Conservation (phyloP, 92 coral and sea anemone species). For the Meandrina meandrites region DNA sequence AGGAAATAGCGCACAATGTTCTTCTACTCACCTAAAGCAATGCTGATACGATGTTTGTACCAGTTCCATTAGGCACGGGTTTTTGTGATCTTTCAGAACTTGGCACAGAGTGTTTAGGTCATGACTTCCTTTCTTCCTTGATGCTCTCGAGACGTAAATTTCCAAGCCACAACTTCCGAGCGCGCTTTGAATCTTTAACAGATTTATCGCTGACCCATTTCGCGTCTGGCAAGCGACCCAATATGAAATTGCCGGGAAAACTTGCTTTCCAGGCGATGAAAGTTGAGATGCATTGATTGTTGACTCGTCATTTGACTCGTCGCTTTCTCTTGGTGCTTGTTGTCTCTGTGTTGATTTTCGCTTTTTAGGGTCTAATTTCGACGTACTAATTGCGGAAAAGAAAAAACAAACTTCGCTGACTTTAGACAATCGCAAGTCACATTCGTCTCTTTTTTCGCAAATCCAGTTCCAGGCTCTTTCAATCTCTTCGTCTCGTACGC, state of each 20-base stretch:
- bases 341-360: neutral
- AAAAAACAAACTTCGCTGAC: neutral
- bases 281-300: neutral
- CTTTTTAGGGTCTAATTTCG: neutral
- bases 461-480: slow-evolving; percentile 42
- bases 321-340: neutral
- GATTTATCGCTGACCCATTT: neutral
- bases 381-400: neutral
- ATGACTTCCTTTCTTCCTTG: neutral
- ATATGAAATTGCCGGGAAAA: neutral
- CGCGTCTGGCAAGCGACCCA: neutral
- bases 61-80: neutral
- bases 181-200: too few species aligned
- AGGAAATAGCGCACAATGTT: neutral
- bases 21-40: neutral
- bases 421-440: neutral
- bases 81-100: neutral
- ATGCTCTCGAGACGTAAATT: neutral
- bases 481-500: slow-evolving; percentile 17
- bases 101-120: neutral
- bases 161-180: too few species aligned
- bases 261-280: too few species aligned
- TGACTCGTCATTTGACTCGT: neutral
- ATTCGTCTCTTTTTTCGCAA: slow-evolving; percentile 1
- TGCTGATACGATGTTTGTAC: neutral